Evolutionary conservation across 2,797 vertebrate genomes (phyloP).

Genomic region (Potorous gilbertii): DNA sequence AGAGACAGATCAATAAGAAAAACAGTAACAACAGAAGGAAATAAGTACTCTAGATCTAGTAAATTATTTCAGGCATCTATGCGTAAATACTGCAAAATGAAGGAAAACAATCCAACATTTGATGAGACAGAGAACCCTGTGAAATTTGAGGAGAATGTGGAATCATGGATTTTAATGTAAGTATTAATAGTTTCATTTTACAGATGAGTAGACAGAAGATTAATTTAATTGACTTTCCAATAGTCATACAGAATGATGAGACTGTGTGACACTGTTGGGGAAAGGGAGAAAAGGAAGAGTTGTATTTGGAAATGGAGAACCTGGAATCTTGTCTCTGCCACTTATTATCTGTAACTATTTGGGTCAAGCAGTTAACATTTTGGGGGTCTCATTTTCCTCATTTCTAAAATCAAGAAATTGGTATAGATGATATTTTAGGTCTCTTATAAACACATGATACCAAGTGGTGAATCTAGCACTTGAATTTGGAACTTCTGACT

Average conservation of each 20-base stretch:
- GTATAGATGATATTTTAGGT: neutral
- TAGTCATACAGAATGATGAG: neutral
- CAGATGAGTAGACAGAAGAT: neutral
- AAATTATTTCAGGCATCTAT: neutral
- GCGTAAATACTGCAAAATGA: neutral
- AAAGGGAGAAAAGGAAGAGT: neutral
- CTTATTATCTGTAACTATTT: neutral
- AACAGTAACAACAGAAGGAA: neutral
- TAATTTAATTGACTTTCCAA: neutral
- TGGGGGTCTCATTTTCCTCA: neutral
- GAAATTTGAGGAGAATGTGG: neutral
- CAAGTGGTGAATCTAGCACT: neutral
- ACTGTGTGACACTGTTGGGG: neutral
- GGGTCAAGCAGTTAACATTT: neutral
- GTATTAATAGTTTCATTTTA: neutral
- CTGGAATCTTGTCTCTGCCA: neutral
- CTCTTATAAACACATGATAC: neutral
- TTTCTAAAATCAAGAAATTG: neutral
- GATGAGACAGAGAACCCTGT: neutral
- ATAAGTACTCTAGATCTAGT: neutral
- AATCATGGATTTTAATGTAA: neutral
- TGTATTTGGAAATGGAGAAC: neutral
- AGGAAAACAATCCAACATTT: neutral
- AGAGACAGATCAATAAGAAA: neutral
- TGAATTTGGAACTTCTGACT: neutral